Base-by-base conservation (phyloP, 1,140 invertebrate genomes). In the Aphis gossypii region DNA sequence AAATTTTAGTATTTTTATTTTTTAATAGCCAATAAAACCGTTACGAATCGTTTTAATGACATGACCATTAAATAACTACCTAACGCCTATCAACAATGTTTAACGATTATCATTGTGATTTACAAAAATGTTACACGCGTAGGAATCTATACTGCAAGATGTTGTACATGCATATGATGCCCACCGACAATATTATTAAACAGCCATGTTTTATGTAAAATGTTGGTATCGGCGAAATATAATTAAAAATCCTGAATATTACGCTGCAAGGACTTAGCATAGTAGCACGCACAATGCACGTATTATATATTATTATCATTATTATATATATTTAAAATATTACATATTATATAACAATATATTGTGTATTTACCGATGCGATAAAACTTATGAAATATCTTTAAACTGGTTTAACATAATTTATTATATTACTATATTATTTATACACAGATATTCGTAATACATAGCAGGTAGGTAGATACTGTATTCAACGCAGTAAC, bases 351-450 rank as follows among this genome's bases (percentile, higher is more conserved):
- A 76, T 18, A 35, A 76, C n/a, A 76, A 76, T 76, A 76, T 76
- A 76, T 76, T 76, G 60, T n/a, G 14, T n/a, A 76, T 76, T n/a
- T 76, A 76, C 60, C 60, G 14, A 76, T n/a, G 60, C 14, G n/a
- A 76, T 76, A 76, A 76, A 76, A n/a, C 30, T 76, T 76, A 76
- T 76, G 60, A 76, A 76, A 76, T 76, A 76, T 76, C 30, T 76
- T 76, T n/a, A 76, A 76, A 76, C 60, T 76, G 60, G 60, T 76
- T 68, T 68, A n/a, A 68, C 60, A 68, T 76, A n/a, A 18, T 54
- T 1, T 7, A 76, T 76, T 20, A 76, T 76, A 76, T n/a, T n/a
- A 41, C 38, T 30, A 2, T 76, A n/a, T 76, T n/a, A n/a, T 76
- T n/a, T n/a, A 76, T 76, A n/a, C 23, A 76, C n/a, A 76, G 14